Conservation (phyloP, 2,113 vertebrate species). For the Pachyramphus minor region DNA sequence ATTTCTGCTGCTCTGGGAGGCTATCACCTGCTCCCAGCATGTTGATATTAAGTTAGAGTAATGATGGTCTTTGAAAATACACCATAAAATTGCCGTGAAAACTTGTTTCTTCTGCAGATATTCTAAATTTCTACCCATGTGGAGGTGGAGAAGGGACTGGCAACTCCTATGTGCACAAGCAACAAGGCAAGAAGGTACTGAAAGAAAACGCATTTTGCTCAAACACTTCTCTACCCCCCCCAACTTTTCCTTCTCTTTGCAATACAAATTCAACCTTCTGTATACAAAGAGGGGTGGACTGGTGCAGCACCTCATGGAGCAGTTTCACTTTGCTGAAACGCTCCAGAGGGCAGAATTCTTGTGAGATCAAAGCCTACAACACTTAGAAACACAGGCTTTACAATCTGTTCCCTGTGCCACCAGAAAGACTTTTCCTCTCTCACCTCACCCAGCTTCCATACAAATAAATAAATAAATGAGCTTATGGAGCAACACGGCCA, state of each 20-base stretch:
- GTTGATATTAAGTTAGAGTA: not conserved
- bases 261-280: constrained; percentile 14
- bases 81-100: not conserved
- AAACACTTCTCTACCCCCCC: not conserved
- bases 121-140: not conserved
- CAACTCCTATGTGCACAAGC: not conserved
- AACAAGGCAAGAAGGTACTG: not conserved
- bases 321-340: constrained; percentile 23
- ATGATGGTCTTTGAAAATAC: not conserved
- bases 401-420: constrained; percentile 9
- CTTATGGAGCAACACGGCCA: not conserved
- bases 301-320: not conserved
- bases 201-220: constrained; percentile 17
- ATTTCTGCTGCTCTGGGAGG: not conserved
- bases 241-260: not conserved
- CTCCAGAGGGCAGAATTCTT: constrained; percentile 27
- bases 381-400: not conserved
- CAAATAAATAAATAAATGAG: not conserved
- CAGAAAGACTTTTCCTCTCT: not conserved
- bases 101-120: not conserved
- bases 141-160: not conserved
- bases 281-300: not conserved
- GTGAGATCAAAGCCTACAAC: not conserved
- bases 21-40: not conserved
- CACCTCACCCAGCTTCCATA: not conserved